These are phyloP conservation scores for Borostomias antarcticus DNA, from an alignment of 2,797 vertebrate genomes.

Conservation along the genomic window DNA sequence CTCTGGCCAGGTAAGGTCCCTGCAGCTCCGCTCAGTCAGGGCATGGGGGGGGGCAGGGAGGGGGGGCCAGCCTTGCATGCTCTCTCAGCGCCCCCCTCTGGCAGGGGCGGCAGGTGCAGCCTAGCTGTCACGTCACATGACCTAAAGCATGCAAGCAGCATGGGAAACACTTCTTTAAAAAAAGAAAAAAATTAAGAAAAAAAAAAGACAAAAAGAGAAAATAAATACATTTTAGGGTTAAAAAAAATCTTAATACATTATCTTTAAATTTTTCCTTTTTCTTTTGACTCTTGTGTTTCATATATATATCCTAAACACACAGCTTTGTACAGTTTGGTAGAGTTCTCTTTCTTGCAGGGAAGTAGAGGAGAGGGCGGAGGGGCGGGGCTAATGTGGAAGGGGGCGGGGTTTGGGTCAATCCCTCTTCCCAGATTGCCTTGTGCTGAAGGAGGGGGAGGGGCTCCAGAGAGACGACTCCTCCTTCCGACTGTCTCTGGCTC, in stretches of 20 bases:
- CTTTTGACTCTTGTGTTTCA: slow-evolving; percentile 73
- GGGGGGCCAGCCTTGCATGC: too few relatives aligned
- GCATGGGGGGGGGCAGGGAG: too few relatives aligned
- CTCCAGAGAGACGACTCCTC: slow-evolving; percentile 54
- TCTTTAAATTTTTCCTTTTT: slow-evolving; percentile 76
- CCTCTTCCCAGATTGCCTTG: slow-evolving; percentile 79
- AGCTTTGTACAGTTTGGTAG: slow-evolving; percentile 96
- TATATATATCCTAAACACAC: slow-evolving; percentile 90
- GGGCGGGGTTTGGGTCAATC: slow-evolving; percentile 61
- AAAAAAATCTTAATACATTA: slow-evolving; percentile 80
- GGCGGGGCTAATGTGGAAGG: slow-evolving; percentile 47
- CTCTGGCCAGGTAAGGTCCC: slow-evolving; percentile 62
- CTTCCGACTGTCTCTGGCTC: slow-evolving; percentile 54
- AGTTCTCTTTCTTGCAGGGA: slow-evolving; percentile 75
- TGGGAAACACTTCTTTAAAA: too few relatives aligned
- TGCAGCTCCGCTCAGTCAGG: slow-evolving; percentile 46
- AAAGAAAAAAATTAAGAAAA: slow-evolving; percentile 75
- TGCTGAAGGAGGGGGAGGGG: slow-evolving; percentile 58
- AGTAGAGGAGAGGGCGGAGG: slow-evolving; percentile 39
- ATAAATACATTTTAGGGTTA: slow-evolving; percentile 94
- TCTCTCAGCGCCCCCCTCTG: too few relatives aligned
- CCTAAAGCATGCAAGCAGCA: slow-evolving; percentile 71
- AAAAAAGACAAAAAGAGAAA: slow-evolving; percentile 87
- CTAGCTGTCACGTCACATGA: slow-evolving; percentile 55
- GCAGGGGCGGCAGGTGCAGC: slow-evolving; percentile 51